phyloP scores from a whole-genome alignment of 2,113 vertebrate genomes.

The Aldabrachelys gigantea region DNA sequence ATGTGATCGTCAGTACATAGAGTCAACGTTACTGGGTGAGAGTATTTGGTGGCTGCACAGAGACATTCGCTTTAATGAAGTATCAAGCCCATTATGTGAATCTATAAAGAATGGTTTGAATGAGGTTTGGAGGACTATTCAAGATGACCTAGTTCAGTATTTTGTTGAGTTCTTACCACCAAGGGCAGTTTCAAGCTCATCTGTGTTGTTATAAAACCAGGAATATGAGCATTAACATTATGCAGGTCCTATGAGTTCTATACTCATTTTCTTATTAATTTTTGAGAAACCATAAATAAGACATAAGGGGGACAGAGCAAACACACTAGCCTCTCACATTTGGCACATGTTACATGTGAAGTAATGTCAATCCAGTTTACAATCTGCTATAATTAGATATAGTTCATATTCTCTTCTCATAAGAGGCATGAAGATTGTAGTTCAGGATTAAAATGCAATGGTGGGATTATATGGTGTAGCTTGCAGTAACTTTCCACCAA shows the following conservation, averaged over 20 bases:
- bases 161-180: not conserved
- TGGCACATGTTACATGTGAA: not conserved
- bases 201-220: not conserved
- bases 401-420: not conserved
- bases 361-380: not conserved
- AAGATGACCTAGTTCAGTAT: fast-evolving
- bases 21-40: fast-evolving
- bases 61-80: fast-evolving
- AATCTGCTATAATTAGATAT: not conserved
- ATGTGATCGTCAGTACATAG: not conserved
- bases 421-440: not conserved
- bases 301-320: not conserved
- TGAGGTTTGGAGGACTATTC: not conserved
- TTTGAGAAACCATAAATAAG: not conserved
- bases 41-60: not conserved
- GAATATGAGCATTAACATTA: not conserved
- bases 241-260: not conserved
- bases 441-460: not conserved
- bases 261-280: fast-evolving
- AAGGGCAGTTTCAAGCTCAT: fast-evolving
- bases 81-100: too few species aligned
- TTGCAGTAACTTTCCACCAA: not conserved
- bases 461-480: not conserved
- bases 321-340: not conserved
- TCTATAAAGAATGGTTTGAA: not conserved